phyloP scores from a whole-genome alignment of 2,113 vertebrate genomes.

The Rhipidura dahli region DNA sequence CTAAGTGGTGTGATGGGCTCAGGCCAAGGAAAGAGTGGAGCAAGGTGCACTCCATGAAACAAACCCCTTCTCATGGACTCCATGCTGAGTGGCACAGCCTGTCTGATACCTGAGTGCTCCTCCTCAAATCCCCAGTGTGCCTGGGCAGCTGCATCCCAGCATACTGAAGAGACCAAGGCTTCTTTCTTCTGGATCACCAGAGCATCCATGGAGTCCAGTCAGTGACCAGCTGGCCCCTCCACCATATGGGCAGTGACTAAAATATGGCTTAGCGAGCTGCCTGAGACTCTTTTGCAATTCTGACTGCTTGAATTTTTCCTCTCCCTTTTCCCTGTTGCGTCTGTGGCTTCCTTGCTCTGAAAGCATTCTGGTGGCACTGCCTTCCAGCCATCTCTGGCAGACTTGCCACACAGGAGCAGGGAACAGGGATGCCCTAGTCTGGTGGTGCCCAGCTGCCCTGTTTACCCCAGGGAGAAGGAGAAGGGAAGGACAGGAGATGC shows the following conservation, averaged over 20 bases:
- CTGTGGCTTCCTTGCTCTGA: not conserved
- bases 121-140: not conserved
- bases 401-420: not conserved
- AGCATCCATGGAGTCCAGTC: not conserved
- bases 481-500: not conserved
- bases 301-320: not conserved
- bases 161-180: not conserved
- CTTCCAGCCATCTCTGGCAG: not conserved
- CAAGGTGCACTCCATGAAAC: not conserved
- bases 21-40: not conserved
- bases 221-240: not conserved
- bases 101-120: not conserved
- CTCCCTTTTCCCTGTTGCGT: not conserved
- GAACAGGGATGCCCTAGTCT: not conserved
- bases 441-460: not conserved
- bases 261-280: not conserved
- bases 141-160: not conserved
- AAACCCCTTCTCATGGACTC: fast-evolving
- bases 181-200: not conserved
- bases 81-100: not conserved
- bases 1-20: not conserved
- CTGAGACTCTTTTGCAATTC: not conserved
- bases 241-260: not conserved
- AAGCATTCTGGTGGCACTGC: not conserved
- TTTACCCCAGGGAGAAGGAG: not conserved